Evolutionary conservation across 1,140 invertebrate species (phyloP).

Genomic region (Anagrus nilaparvatae): DNA sequence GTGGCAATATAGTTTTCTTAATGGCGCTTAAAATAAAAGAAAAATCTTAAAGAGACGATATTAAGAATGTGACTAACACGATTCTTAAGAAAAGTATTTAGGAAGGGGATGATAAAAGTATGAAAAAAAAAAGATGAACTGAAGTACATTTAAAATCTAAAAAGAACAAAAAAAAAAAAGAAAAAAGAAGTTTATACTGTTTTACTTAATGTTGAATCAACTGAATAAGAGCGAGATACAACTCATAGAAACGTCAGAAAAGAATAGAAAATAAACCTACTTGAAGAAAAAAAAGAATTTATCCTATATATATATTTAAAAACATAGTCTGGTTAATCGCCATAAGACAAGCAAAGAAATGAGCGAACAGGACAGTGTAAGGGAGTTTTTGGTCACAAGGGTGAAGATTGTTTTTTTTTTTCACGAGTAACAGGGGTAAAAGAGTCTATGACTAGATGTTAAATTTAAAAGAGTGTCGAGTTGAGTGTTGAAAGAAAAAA

Average conservation of each 20-base stretch:
- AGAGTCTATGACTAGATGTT: slow-evolving; percentile 20
- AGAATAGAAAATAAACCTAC: too few species aligned
- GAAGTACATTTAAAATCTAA: neutral
- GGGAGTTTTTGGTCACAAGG: slow-evolving; percentile 26
- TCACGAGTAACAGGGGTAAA: slow-evolving; percentile 3
- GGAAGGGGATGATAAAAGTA: slow-evolving; percentile 13
- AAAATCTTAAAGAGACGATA: slow-evolving; percentile 44
- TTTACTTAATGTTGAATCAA: too few species aligned
- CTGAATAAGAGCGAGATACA: too few species aligned
- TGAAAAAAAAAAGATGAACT: slow-evolving; percentile 9
- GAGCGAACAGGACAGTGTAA: slow-evolving; percentile 34
- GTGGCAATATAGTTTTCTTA: slow-evolving; percentile 44
- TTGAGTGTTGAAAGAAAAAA: slow-evolving; percentile 29
- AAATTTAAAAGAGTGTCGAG: slow-evolving; percentile 43
- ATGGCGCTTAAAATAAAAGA: slow-evolving; percentile 44
- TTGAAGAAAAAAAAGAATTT: too few species aligned
- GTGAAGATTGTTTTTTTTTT: too few species aligned
- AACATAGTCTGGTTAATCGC: slow-evolving; percentile 42
- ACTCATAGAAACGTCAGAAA: too few species aligned
- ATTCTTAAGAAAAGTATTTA: neutral
- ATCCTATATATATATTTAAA: too few species aligned
- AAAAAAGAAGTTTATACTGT: slow-evolving; percentile 29
- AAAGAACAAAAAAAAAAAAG: slow-evolving; percentile 1
- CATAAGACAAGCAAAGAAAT: slow-evolving; percentile 44
- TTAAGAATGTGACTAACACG: slow-evolving; percentile 43